Percentiles rank a stretch among this genome's conserved stretches.
Evolutionary conservation across 2,797 vertebrate genomes (phyloP).

Genomic region (Cyclura pinguis): DNA sequence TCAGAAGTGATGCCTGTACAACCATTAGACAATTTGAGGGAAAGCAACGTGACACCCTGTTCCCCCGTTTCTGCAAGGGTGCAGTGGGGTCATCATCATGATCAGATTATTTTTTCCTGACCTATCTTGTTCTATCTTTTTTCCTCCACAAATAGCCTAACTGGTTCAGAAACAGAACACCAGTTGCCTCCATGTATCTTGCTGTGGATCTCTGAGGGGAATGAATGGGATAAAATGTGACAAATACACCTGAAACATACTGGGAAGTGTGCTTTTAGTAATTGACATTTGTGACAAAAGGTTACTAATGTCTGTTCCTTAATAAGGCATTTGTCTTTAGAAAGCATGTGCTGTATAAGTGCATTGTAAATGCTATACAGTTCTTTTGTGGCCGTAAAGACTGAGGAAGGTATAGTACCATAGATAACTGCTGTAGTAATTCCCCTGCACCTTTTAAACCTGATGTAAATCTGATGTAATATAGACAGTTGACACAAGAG

Average conservation of each 20-base stretch:
- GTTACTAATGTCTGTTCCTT: constrained; percentile 4
- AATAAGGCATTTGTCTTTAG: background rate
- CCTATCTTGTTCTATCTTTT: background rate
- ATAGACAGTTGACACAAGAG: constrained; percentile 64
- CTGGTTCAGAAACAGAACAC: background rate
- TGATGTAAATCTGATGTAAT: constrained; percentile 51
- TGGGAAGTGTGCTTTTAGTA: background rate
- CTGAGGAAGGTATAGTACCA: background rate
- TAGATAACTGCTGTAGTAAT: background rate
- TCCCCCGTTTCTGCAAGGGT: background rate
- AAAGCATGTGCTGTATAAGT: background rate
- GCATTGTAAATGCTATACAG: background rate
- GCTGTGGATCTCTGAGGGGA: background rate
- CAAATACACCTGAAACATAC: constrained; percentile 9
- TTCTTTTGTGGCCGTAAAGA: background rate
- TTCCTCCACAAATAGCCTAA: background rate
- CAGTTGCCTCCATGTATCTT: background rate
- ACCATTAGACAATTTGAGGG: background rate
- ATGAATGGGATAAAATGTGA: background rate
- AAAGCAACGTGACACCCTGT: background rate
- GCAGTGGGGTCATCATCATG: background rate
- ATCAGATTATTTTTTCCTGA: background rate
- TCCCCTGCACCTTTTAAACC: background rate
- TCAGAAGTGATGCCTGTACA: background rate
- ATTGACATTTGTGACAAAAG: background rate